Base-by-base conservation (phyloP, 2,888 invertebrate genomes). In the Drosophila stalkeri region DNA sequence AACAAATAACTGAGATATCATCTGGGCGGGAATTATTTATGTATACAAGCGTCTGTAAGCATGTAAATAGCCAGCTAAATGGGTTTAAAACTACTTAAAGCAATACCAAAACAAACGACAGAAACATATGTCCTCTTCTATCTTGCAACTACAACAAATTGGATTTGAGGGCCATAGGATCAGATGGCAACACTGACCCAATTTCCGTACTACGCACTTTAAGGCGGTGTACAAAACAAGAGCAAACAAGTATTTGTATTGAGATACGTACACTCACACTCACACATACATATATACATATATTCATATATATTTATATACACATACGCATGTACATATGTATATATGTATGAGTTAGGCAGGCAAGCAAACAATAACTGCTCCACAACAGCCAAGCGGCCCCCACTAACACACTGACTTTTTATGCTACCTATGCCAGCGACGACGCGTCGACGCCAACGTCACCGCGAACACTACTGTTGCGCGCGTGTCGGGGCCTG, bases 401-500 rank as follows among this genome's bases (percentile, higher is more conserved):
- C 82, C 80, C 73, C 73, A 81, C 81, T 80, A 81, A 81, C 82
- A 82, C 82, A 81, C 75, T 82, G 73, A 75, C 82, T 82, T 76
- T 81, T 81, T 81, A 81, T 81, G 81, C 73, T 81, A 64, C 54
- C 64, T 59, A 39, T 68, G 74, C 68, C 75, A 66, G 54, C 69
- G 61, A 57, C 47, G 54, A 51, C 47, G 43, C 73, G 74, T 65
- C 63, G 47, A 47, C 61, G 64, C 43, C 46, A 49, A 23, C 47
- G 64, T 31, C 49, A 56, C 55, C 67, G 66, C 41, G 61, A 67
- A 14, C 60, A 74, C 60, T 66, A 75, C 71, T 81, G 78, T 73
- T 80, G 76, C 80, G 82, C 80, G 81, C 78, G 83, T 81, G 77
- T 83, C 81, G 81, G 83, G 81, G 81, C 81, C 81, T 81, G 80